These are phyloP conservation scores for Polyommatus icarus DNA, from an alignment of 2,888 invertebrate genomes.

Conservation along the genomic window DNA sequence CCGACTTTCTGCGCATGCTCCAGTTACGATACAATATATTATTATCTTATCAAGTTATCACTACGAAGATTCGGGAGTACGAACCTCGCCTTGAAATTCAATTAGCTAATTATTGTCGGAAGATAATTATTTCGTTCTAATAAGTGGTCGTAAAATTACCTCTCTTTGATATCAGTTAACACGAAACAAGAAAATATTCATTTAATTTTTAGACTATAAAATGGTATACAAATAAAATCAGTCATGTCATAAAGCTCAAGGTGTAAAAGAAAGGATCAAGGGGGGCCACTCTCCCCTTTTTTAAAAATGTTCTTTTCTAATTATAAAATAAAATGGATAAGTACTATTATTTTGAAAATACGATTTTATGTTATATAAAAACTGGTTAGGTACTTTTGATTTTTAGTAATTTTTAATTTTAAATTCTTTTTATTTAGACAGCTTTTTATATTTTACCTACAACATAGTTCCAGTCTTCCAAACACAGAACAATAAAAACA, in stretches of 20 bases:
- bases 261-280: neutral
- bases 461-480: too few relatives aligned
- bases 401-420: too few relatives aligned
- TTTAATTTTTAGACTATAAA: too few relatives aligned
- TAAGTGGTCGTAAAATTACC: neutral
- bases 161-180: neutral
- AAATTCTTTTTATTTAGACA: too few relatives aligned
- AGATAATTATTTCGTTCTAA: slow-evolving; percentile 36
- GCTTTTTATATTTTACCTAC: too few relatives aligned
- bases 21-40: slow-evolving; percentile 33
- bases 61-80: slow-evolving; percentile 39
- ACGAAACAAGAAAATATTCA: too few relatives aligned
- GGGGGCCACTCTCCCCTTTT: neutral
- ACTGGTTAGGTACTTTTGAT: too few relatives aligned
- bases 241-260: neutral
- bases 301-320: neutral
- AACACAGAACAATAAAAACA: too few relatives aligned
- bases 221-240: neutral
- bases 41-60: slow-evolving; percentile 52
- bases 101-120: slow-evolving; percentile 42
- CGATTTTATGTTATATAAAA: too few relatives aligned
- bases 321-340: too few relatives aligned
- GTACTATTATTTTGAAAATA: too few relatives aligned
- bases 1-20: slow-evolving; percentile 58
- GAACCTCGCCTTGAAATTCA: slow-evolving; percentile 42